Conservation (phyloP, 2,888 invertebrate genomes). For the Ctenicera cuprea region DNA sequence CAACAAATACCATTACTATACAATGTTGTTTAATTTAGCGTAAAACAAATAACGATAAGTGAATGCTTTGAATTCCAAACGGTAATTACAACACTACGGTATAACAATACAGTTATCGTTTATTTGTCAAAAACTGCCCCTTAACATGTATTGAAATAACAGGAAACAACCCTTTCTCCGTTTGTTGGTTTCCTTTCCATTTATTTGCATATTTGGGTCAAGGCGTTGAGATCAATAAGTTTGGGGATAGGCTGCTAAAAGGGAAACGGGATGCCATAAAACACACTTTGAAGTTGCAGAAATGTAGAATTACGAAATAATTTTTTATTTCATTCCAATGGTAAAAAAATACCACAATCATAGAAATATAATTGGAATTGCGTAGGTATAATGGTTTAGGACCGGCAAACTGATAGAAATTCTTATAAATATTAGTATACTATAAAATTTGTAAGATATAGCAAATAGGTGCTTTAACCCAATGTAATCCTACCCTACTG, state of each 20-base stretch:
- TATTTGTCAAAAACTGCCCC: neutral
- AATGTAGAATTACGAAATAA: neutral
- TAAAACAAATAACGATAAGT: neutral
- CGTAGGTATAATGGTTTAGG: too few relatives aligned
- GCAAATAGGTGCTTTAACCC: too few relatives aligned
- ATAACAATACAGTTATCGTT: too few relatives aligned
- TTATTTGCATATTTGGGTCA: slow-evolving; percentile 32
- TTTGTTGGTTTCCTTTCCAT: slow-evolving; percentile 1
- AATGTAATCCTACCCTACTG: too few relatives aligned
- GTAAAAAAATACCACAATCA: too few relatives aligned
- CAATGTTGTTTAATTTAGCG: neutral
- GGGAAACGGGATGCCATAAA: neutral
- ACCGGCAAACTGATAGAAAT: too few relatives aligned
- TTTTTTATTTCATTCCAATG: neutral
- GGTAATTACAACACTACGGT: too few relatives aligned
- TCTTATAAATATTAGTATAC: too few relatives aligned
- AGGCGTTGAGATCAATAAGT: slow-evolving; percentile 26
- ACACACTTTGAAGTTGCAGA: neutral
- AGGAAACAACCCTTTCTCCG: neutral
- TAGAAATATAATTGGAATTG: too few relatives aligned
- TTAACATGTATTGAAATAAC: neutral
- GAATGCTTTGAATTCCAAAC: neutral
- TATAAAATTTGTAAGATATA: too few relatives aligned
- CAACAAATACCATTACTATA: neutral
- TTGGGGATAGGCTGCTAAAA: slow-evolving; percentile 21